A percentile compares a stretch with the other conserved stretches of the same genome.
Conservation (phyloP, 30 jellyfish, hydroid and myxozoan species). For the Hydra vulgaris region DNA sequence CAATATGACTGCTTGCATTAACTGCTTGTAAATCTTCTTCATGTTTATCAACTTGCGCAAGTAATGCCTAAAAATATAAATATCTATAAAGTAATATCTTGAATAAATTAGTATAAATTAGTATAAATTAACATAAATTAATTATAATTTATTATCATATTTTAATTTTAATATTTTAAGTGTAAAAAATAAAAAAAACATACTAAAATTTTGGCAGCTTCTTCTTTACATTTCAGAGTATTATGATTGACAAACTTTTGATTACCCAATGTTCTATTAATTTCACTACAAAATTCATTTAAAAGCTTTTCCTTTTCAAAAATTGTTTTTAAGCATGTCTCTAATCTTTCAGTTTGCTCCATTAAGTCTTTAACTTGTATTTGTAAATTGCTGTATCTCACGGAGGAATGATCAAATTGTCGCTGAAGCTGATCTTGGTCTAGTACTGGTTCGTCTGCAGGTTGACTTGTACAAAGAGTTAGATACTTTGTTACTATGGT, state of each 20-base stretch:
- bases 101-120: too few relatives aligned
- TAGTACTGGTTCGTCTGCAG: constrained; percentile 55
- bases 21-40: constrained; percentile 63
- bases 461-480: constrained; percentile 48
- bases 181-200: background rate
- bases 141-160: background rate
- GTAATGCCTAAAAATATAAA: constrained; percentile 27
- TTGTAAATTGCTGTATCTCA: constrained; percentile 38
- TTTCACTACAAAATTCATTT: constrained; percentile 49
- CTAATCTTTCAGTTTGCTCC: constrained; percentile 51
- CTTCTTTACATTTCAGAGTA: constrained; percentile 63
- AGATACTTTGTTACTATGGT: constrained; percentile 33
- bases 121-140: too few relatives aligned
- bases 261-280: constrained; percentile 31
- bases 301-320: constrained; percentile 49
- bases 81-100: background rate
- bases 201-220: constrained; percentile 44
- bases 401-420: constrained; percentile 38
- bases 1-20: constrained; percentile 49
- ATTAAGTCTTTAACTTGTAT: constrained; percentile 41
- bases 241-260: constrained; percentile 44
- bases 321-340: constrained; percentile 35
- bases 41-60: constrained; percentile 38
- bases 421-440: constrained; percentile 60
- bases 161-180: background rate